Percentiles rank a stretch among this genome's conserved stretches.
Evolutionary conservation across 2,888 invertebrate genomes (phyloP).

Genomic region (Belgica antarctica): DNA sequence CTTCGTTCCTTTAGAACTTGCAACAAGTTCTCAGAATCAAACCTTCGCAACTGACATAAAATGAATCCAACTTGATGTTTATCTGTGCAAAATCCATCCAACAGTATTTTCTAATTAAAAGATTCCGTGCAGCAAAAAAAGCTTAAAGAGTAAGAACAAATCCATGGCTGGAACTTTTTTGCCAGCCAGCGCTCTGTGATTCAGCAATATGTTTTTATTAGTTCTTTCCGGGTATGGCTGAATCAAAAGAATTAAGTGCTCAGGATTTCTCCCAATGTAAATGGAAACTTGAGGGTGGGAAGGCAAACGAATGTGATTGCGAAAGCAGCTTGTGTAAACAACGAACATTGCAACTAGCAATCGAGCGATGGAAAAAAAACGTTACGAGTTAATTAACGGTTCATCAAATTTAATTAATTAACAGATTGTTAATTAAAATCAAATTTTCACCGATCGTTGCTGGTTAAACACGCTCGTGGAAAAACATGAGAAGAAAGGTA

Average conservation of each 20-base stretch:
- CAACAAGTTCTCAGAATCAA: too few relatives aligned
- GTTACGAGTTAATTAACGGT: constrained; percentile 19
- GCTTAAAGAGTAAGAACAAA: background rate
- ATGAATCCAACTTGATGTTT: too few relatives aligned
- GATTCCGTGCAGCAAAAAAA: background rate
- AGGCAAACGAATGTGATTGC: too few relatives aligned
- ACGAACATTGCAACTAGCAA: too few relatives aligned
- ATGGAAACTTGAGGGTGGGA: too few relatives aligned
- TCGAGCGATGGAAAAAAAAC: too few relatives aligned
- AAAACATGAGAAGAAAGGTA: constrained; percentile 7
- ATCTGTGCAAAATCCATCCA: background rate
- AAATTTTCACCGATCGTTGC: constrained; percentile 16
- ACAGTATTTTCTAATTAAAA: constrained; percentile 6
- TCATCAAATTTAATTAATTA: constrained; percentile 35
- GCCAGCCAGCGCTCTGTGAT: background rate
- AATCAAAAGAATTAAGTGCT: background rate
- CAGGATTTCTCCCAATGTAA: too few relatives aligned
- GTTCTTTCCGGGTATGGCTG: background rate
- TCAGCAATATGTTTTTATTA: background rate
- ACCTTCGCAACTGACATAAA: too few relatives aligned
- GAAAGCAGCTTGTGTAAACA: too few relatives aligned
- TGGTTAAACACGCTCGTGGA: background rate
- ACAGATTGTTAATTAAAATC: constrained; percentile 35
- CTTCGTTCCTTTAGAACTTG: too few relatives aligned
- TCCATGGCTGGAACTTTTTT: background rate